A percentile compares a stretch with the other conserved stretches of the same genome.
phyloP scores from a whole-genome alignment of 2,888 invertebrate species.

The Deilephila elpenor region DNA sequence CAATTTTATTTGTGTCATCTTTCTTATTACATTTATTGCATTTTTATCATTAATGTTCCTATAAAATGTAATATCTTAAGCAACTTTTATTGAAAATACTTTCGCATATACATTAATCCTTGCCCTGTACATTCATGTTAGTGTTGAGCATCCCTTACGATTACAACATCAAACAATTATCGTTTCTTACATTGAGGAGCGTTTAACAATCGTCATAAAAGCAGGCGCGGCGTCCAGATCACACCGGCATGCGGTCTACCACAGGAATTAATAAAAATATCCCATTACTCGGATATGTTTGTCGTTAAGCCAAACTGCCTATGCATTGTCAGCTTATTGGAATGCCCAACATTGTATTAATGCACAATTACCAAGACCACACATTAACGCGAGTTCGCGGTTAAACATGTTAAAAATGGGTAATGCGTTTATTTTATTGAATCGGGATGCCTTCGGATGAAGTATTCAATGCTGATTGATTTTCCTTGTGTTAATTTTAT shows the following conservation, averaged over 20 bases:
- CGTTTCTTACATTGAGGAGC: neutral
- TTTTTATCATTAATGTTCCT: too few species aligned
- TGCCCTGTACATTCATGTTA: too few species aligned
- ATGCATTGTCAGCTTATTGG: conserved; percentile 64
- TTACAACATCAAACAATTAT: conserved; percentile 21
- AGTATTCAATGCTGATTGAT: neutral
- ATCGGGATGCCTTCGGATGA: neutral
- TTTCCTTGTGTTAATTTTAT: neutral
- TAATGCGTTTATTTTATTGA: conserved; percentile 29
- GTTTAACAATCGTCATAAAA: conserved; percentile 19
- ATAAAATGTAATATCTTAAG: too few species aligned
- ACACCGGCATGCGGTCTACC: conserved; percentile 62
- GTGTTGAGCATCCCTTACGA: neutral
- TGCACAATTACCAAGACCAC: conserved; percentile 49
- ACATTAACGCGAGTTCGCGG: conserved; percentile 32
- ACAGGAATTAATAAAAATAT: conserved; percentile 69
- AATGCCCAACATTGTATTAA: conserved; percentile 53
- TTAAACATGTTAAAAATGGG: conserved; percentile 25
- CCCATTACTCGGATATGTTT: conserved; percentile 48
- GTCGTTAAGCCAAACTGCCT: conserved; percentile 70
- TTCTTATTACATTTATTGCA: too few species aligned
- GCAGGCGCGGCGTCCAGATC: conserved; percentile 33
- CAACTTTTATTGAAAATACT: too few species aligned
- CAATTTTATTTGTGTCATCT: too few species aligned
- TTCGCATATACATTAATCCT: too few species aligned